These are phyloP conservation scores for Xenus cinereus DNA, from an alignment of 2,113 vertebrate genomes.

Conservation along the genomic window DNA sequence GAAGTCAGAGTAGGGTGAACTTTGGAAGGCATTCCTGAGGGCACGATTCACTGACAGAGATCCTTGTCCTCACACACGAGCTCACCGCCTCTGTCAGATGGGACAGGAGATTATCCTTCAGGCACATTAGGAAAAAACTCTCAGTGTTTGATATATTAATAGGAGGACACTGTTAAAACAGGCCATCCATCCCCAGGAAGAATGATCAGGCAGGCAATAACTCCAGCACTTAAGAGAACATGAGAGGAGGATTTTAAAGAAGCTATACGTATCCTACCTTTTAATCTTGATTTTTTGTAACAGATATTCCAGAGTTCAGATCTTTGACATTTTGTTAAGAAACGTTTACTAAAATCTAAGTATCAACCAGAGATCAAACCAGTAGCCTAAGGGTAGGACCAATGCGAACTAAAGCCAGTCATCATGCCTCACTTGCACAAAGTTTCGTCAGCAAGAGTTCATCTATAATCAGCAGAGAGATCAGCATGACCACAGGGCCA, in stretches of 20 bases:
- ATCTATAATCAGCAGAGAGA: constrained; percentile 5
- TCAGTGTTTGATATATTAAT: neutral
- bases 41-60: neutral
- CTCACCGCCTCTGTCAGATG: neutral
- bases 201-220: neutral
- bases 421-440: neutral
- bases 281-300: neutral
- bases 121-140: neutral
- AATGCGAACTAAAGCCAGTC: neutral
- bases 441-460: neutral
- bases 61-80: neutral
- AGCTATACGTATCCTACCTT: neutral
- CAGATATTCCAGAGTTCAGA: neutral
- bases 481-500: neutral
- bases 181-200: neutral
- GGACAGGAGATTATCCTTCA: neutral
- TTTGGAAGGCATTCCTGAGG: neutral
- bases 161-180: neutral
- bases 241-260: neutral
- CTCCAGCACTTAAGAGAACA: neutral
- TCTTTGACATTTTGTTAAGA: neutral
- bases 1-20: neutral
- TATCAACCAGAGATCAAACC: neutral
- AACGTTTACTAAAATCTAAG: neutral
- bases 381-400: neutral